These are phyloP conservation scores for Buceros bicornis DNA, from an alignment of 2,797 vertebrate genomes.

Conservation along the genomic window DNA sequence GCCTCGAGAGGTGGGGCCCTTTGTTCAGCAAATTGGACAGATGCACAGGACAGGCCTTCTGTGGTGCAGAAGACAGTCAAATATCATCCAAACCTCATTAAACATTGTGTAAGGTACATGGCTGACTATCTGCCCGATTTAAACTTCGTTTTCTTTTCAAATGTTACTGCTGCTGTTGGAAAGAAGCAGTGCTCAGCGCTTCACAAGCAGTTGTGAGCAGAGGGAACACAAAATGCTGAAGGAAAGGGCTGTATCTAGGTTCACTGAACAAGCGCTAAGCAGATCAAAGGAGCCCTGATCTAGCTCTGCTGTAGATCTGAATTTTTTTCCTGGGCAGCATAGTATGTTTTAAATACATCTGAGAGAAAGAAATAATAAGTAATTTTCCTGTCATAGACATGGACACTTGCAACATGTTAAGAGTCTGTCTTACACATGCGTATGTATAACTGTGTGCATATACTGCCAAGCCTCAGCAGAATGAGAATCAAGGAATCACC, in stretches of 20 bases:
- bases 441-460: conserved; percentile 6
- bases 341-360: background rate
- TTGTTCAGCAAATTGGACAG: background rate
- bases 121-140: background rate
- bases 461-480: conserved; percentile 29
- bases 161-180: background rate
- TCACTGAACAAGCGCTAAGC: background rate
- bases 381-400: background rate
- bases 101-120: background rate
- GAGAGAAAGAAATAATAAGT: background rate
- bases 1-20: background rate
- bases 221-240: background rate
- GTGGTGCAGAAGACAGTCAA: background rate
- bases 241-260: background rate
- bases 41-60: background rate
- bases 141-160: background rate
- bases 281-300: background rate
- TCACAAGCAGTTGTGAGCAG: background rate
- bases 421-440: background rate
- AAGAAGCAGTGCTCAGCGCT: background rate
- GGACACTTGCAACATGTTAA: background rate
- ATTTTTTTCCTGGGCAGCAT: background rate
- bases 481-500: conserved; percentile 33
- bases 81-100: background rate
- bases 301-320: background rate